Evolutionary conservation across 2,888 invertebrate genomes (phyloP).

Genomic region (Isotomurus palustris): DNA sequence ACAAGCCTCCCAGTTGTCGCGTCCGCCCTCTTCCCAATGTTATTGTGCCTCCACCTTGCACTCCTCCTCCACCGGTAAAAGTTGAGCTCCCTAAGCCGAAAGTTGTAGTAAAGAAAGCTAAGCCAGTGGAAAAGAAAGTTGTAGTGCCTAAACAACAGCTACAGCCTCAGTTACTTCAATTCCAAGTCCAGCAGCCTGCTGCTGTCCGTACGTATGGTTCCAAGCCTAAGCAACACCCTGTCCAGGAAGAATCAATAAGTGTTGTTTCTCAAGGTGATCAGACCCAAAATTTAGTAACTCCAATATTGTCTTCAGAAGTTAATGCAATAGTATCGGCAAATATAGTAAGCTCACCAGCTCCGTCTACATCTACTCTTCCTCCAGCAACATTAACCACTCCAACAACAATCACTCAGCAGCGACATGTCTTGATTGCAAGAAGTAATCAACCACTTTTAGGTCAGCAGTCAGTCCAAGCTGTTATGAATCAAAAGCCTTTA

Average conservation of each 20-base stretch:
- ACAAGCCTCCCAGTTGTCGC: slow-evolving; percentile 35
- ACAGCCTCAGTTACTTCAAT: too few species aligned
- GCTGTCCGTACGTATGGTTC: slow-evolving; percentile 40
- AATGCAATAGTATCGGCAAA: not conserved
- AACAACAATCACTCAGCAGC: slow-evolving; percentile 23
- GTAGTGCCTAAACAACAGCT: too few species aligned
- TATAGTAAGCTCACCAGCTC: slow-evolving; percentile 2
- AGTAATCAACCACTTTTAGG: slow-evolving; percentile 28
- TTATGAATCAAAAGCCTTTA: slow-evolving; percentile 38
- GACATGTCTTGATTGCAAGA: slow-evolving; percentile 40
- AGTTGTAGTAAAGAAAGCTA: not conserved
- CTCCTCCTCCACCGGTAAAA: slow-evolving; percentile 2
- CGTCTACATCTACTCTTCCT: slow-evolving; percentile 3
- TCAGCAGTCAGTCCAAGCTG: slow-evolving; percentile 16
- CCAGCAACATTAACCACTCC: slow-evolving; percentile 9
- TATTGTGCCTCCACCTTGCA: slow-evolving; percentile 23
- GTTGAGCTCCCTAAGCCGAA: slow-evolving; percentile 1
- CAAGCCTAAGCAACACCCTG: not conserved
- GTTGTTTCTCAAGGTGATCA: not conserved
- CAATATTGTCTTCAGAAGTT: too few species aligned
- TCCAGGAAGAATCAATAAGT: not conserved
- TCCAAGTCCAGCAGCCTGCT: slow-evolving; percentile 11
- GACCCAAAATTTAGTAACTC: not conserved
- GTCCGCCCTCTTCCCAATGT: slow-evolving; percentile 37
- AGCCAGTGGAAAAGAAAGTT: not conserved